phyloP scores from a whole-genome alignment of 2,113 vertebrate species.

The Tupaia tana region DNA sequence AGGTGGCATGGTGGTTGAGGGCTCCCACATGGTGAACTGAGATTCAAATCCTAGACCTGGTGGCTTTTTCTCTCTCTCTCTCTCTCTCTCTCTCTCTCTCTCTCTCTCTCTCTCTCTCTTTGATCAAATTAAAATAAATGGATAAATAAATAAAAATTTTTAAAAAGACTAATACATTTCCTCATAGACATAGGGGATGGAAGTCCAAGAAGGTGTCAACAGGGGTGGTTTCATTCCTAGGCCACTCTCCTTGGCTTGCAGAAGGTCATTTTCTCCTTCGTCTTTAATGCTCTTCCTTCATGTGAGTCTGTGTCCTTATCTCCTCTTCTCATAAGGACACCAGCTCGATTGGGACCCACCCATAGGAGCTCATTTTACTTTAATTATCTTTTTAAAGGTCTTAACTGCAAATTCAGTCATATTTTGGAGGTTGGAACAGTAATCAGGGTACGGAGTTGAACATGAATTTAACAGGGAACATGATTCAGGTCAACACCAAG shows the following conservation, averaged over 20 bases:
- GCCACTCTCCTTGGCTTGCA: neutral
- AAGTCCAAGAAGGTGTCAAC: neutral
- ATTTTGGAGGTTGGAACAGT: neutral
- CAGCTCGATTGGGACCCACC: neutral
- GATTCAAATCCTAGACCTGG: neutral
- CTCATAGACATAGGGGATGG: neutral
- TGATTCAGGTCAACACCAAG: neutral
- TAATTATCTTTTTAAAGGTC: neutral
- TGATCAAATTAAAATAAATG: too few species aligned
- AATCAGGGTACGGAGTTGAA: neutral
- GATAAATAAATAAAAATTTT: too few species aligned
- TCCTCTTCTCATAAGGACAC: neutral
- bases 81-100: too few species aligned
- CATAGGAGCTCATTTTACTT: neutral
- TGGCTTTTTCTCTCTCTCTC: neutral
- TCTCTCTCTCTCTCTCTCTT: too few species aligned
- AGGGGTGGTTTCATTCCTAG: neutral
- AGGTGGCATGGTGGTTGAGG: too few species aligned
- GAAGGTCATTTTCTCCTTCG: neutral
- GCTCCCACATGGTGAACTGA: too few species aligned
- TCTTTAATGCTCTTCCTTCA: neutral
- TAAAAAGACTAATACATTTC: neutral
- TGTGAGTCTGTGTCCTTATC: neutral
- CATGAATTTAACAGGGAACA: neutral
- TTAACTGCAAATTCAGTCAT: neutral